Evolutionary conservation across 2,113 vertebrate genomes (phyloP).

Genomic region (Emydura subglobosa): DNA sequence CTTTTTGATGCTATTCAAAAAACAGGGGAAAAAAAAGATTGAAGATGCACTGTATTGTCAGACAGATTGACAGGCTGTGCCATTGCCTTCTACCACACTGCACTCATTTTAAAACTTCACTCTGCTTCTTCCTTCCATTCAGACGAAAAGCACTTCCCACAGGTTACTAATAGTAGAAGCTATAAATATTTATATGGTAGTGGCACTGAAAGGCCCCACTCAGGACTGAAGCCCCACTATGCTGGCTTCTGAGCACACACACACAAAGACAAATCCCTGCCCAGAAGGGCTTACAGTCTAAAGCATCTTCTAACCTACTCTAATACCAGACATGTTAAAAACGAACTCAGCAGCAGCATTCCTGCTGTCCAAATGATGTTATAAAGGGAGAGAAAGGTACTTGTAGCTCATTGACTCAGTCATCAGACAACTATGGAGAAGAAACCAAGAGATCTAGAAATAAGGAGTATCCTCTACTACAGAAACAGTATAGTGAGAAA

Average conservation of each 20-base stretch:
- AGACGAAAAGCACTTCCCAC: not conserved
- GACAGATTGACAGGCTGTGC: not conserved
- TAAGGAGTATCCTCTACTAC: not conserved
- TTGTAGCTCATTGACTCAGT: not conserved
- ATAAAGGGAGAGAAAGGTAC: not conserved
- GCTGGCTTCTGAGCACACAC: not conserved
- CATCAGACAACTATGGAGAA: not conserved
- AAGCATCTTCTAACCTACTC: not conserved
- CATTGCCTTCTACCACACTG: not conserved
- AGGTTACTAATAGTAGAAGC: not conserved
- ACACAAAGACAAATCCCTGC: not conserved
- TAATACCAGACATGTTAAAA: not conserved
- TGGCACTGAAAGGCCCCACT: not conserved
- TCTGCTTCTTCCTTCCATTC: not conserved
- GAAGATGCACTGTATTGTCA: not conserved
- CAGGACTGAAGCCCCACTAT: not conserved
- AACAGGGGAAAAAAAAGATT: not conserved
- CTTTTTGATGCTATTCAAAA: not conserved
- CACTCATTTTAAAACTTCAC: not conserved
- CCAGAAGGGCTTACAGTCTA: not conserved
- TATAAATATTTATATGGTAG: not conserved
- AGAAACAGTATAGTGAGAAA: not conserved
- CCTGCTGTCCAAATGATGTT: not conserved
- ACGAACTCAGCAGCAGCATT: not conserved
- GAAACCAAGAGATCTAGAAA: fast-evolving